Percentiles rank a stretch among this genome's conserved stretches.
phyloP scores from a whole-genome alignment of 2,113 vertebrate genomes.

The Cyanistes caeruleus region DNA sequence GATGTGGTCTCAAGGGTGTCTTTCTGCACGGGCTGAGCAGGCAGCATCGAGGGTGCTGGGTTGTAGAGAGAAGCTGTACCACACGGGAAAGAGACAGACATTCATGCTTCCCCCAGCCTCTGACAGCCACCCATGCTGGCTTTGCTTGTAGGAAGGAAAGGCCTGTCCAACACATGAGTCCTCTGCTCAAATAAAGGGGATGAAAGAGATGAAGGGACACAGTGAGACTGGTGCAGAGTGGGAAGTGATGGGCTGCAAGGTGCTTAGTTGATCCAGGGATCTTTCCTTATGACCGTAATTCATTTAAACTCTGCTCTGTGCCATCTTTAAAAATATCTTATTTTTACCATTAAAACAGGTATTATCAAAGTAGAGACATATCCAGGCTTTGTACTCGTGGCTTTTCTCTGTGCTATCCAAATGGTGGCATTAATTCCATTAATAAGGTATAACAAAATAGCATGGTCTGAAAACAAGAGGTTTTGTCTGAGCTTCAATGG shows the following conservation, averaged over 20 bases:
- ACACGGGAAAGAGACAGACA: neutral
- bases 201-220: neutral
- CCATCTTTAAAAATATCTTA: neutral
- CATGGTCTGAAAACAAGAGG: neutral
- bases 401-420: neutral
- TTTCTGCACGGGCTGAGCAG: rapidly evolving
- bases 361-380: neutral
- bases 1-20: neutral
- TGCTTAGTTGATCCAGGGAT: neutral
- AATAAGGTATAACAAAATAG: neutral
- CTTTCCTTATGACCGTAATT: neutral
- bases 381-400: neutral
- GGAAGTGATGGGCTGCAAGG: neutral
- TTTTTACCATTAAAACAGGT: neutral
- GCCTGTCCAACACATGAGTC: neutral
- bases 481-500: neutral
- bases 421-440: neutral
- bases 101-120: neutral
- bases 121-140: neutral
- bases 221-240: neutral
- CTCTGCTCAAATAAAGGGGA: neutral
- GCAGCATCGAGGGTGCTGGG: rapidly evolving
- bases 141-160: neutral
- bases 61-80: neutral
- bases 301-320: neutral